Evolutionary conservation across 2,113 vertebrate genomes (phyloP), one percentile per base, ranked within the genome.

Genomic region (Leptodactylus fuscus): DNA sequence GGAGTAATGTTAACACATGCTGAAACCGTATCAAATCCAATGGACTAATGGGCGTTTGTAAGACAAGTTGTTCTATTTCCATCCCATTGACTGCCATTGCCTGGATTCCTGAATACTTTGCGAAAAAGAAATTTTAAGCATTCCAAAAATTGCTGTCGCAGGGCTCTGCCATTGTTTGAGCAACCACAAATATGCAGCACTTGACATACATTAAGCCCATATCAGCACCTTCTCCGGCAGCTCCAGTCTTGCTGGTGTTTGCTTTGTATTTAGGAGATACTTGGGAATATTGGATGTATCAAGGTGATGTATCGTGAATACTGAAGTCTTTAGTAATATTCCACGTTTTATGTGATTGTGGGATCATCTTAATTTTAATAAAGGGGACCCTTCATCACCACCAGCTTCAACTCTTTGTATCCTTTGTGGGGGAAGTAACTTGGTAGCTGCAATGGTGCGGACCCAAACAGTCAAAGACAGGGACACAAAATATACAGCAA

Each of bases 161-260:
- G 51, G 24, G 29, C 58, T 53, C 3, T 53, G 36, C 53, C 60
- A 70, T 70, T 85, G 75, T 85, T 67, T 69, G 32, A 85, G n/a
- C 46, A 55, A 85, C 74, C 60, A 79, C 62, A 85, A 79, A 85
- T 79, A 85, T 69, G 75, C 13, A 38, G 38, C 83, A 85, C 60
- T 44, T 79, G 58, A 67, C 58, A 51, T 38, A 41, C 53, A 77
- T 65, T 22, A 76, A 62, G 48, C 36, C 55, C 53, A 49, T 76
- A 51, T 65, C 71, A 77, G 44, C 38, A 22, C 38, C 70, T 5
- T 9, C 70, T 10, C 11, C 24, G 49, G n/a, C 36, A 27, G 24
- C 11, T 34, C 34, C 41, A 24, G 53, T 65, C 82, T 32, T 77
- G 82, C 71, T 29, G 3, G 11, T 75, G 69, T 60, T 74, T 65